Conservation (phyloP, 2,888 invertebrate species). For the Panopea generosa region DNA sequence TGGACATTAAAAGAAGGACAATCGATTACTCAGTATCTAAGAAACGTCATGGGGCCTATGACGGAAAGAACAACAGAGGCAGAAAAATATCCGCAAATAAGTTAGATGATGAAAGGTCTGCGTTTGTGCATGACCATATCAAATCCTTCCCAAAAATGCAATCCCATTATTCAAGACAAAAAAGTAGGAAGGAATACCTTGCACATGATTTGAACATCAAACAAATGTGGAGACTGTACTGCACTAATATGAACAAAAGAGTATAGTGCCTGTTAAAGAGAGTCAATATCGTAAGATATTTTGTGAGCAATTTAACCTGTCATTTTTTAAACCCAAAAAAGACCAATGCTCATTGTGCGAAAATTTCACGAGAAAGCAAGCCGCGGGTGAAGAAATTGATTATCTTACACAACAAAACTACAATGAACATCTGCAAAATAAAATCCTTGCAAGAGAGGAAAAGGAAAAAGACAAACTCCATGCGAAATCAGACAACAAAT, state of each 20-base stretch:
- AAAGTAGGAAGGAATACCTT: constrained; percentile 10
- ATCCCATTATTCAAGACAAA: constrained; percentile 22
- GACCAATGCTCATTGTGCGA: constrained; percentile 15
- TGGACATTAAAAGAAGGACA: constrained; percentile 20
- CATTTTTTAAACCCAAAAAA: constrained; percentile 24
- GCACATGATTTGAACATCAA: constrained; percentile 17
- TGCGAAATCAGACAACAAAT: constrained; percentile 1
- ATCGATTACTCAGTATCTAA: constrained; percentile 6
- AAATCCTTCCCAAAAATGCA: constrained; percentile 20
- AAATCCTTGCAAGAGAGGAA: constrained; percentile 15
- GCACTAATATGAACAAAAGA: constrained; percentile 1
- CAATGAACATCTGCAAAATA: constrained; percentile 14
- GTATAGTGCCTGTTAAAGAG: neutral
- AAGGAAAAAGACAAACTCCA: constrained; percentile 24
- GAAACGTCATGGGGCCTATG: constrained; percentile 13
- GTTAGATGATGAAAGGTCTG: neutral
- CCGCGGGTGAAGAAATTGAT: neutral
- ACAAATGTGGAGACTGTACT: constrained; percentile 9
- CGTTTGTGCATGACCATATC: constrained; percentile 13
- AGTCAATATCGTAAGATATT: constrained; percentile 15
- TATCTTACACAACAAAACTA: constrained; percentile 12
- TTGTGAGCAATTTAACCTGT: constrained; percentile 24
- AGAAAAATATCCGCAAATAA: constrained; percentile 15
- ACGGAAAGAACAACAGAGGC: constrained; percentile 9
- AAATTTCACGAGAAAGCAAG: neutral